phyloP scores from a whole-genome alignment of 2,113 vertebrate genomes.

The Hydrolagus affinis region DNA sequence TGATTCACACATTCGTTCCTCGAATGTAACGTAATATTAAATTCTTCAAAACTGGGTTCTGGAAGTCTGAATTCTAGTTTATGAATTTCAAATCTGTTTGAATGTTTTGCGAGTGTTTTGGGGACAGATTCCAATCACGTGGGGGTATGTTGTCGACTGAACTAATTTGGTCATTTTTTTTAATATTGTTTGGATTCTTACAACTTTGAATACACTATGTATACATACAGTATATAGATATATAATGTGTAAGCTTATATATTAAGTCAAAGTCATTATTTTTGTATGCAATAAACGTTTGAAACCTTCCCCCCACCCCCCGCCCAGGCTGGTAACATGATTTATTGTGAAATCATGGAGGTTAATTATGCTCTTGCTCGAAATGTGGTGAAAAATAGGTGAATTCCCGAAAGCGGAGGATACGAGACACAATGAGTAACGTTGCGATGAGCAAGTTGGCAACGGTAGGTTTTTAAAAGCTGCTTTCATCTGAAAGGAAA shows the following conservation, averaged over 20 bases:
- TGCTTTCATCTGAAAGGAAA: too few relatives aligned
- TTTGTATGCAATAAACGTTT: neutral
- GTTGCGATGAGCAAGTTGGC: too few relatives aligned
- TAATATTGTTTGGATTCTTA: neutral
- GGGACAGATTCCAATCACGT: neutral
- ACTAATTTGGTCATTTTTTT: neutral
- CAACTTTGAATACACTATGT: neutral
- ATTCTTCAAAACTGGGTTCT: conserved; percentile 1
- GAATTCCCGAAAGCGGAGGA: neutral
- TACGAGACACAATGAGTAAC: neutral
- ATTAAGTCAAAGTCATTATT: neutral
- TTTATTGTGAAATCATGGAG: neutral
- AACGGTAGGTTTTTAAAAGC: too few relatives aligned
- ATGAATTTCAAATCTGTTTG: neutral
- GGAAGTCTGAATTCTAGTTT: neutral
- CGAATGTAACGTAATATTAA: neutral
- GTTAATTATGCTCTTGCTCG: neutral
- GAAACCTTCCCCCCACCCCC: too few relatives aligned
- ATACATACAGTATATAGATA: too few relatives aligned
- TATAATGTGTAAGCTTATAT: too few relatives aligned
- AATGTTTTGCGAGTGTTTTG: neutral
- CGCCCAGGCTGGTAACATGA: neutral
- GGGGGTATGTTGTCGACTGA: too few relatives aligned
- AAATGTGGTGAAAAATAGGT: neutral
- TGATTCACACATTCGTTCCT: neutral